Percentiles rank a stretch among this genome's conserved stretches.
phyloP scores from a whole-genome alignment of 1,140 invertebrate species.

The Aphaenogaster floridana region DNA sequence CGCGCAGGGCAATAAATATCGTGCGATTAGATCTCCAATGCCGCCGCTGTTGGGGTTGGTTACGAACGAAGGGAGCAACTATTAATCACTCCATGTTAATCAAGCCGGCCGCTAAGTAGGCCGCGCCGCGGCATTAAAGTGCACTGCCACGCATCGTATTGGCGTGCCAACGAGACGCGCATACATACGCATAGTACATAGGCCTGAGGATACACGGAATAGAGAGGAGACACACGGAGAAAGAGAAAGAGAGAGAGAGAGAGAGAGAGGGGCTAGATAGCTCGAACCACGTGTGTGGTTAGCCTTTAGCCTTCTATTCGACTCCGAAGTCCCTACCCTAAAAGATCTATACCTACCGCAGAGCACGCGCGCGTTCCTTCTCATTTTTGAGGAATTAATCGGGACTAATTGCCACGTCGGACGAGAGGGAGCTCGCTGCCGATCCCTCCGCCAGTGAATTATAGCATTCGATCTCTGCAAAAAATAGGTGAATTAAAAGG shows the following conservation, averaged over 20 bases:
- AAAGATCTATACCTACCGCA: conserved; percentile 80
- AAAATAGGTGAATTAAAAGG: conserved; percentile 25
- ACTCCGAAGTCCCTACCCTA: conserved; percentile 53
- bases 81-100: conserved; percentile 85
- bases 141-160: conserved; percentile 71
- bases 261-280: conserved; percentile 7
- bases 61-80: conserved; percentile 79
- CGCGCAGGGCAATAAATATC: conserved; percentile 83
- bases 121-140: conserved; percentile 81
- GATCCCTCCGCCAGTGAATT: conserved; percentile 37
- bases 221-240: conserved; percentile 2
- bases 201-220: conserved; percentile 14
- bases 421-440: conserved; percentile 24
- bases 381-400: conserved; percentile 82
- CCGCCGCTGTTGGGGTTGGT: conserved; percentile 77
- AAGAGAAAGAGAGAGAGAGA: background rate
- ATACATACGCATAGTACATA: conserved; percentile 40
- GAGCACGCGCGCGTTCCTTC: conserved; percentile 72
- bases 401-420: conserved; percentile 79
- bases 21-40: conserved; percentile 83
- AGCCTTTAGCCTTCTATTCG: conserved; percentile 77
- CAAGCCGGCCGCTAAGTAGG: conserved; percentile 83
- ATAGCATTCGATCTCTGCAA: conserved; percentile 20
- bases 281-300: conserved; percentile 69
- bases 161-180: conserved; percentile 39